Base-by-base conservation (phyloP, 2,888 invertebrate species). In the Ornithoptera alexandrae region DNA sequence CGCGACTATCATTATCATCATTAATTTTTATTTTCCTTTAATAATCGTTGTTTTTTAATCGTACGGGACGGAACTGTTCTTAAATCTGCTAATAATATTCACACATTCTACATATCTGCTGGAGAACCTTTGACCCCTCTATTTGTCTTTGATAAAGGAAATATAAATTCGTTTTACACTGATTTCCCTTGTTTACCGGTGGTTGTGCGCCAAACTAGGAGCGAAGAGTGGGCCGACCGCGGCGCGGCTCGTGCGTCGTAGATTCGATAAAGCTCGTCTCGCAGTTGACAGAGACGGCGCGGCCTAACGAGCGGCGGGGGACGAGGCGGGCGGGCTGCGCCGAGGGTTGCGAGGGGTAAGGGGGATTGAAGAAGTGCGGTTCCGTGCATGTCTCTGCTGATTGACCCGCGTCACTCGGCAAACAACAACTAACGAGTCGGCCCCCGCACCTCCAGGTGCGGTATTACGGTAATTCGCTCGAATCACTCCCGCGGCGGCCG, bases 381-480 rank as follows among this genome's bases (percentile, higher is more conserved):
- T 90, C 92, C 92, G 88, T 92, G 92, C 92, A 92, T 92, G 92
- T 89, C 91, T 89, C 91, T 91, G 90, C 92, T 92, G 92, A 92
- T 92, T 92, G 92, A 92, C 92, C 92, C 91, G 92, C 91, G 92
- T 91, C 91, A 92, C 92, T 92, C 87, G 86, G 90, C 92, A 92
- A 92, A 92, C 92, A 92, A 92, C 92, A 92, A 92, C 91, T 92
- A 92, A 92, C 92, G 92, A 92, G 91, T 89, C 86, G 86, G 84
- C 86, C 88, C 85, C 88, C 88, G 86, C 89, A 86, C 91, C 89
- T 88, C 86, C 90, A 89, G 89, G 89, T 90, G 87, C 86, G 84
- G 80, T 76, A 78, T 67, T 53, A 65, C 53, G 76, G 79, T 79
- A 84, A 88, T 88, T 86, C 86, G 85, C 87, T 85, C 84, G 86